Percentiles rank a stretch among this genome's conserved stretches.
These are phyloP conservation scores for Lamellibrachia columna DNA, from an alignment of 2,888 invertebrate genomes.

Conservation along the genomic window DNA sequence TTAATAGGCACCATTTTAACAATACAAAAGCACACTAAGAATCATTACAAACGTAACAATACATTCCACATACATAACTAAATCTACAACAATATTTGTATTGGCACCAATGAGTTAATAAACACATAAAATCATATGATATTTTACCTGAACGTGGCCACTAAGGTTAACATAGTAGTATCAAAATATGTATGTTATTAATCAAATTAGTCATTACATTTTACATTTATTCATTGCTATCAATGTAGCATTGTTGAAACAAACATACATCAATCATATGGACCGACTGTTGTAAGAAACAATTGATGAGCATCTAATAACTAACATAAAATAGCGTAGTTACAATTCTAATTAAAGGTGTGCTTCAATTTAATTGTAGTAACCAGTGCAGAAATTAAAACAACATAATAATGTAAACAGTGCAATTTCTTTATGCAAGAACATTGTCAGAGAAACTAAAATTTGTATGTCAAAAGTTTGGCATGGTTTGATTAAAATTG, in stretches of 20 bases:
- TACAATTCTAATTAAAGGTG: not conserved
- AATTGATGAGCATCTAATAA: not conserved
- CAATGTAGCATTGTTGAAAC: not conserved
- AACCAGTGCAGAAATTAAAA: not conserved
- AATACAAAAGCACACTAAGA: conserved; percentile 12
- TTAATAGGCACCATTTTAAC: not conserved
- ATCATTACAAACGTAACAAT: not conserved
- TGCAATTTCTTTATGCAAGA: not conserved
- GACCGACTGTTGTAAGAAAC: not conserved
- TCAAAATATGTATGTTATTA: not conserved
- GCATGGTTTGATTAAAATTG: not conserved
- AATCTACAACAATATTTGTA: not conserved
- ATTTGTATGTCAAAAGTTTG: not conserved
- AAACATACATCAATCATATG: conserved; percentile 1
- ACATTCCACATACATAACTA: not conserved
- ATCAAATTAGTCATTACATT: not conserved
- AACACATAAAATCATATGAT: not conserved
- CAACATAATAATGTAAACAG: not conserved
- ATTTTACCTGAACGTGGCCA: not conserved
- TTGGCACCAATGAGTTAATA: not conserved
- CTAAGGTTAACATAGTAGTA: not conserved
- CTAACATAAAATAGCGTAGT: not conserved
- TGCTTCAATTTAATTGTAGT: not conserved
- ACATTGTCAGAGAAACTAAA: not conserved
- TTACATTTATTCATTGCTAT: not conserved